phyloP scores from a whole-genome alignment of 2,113 vertebrate species.

The Oxyura jamaicensis region DNA sequence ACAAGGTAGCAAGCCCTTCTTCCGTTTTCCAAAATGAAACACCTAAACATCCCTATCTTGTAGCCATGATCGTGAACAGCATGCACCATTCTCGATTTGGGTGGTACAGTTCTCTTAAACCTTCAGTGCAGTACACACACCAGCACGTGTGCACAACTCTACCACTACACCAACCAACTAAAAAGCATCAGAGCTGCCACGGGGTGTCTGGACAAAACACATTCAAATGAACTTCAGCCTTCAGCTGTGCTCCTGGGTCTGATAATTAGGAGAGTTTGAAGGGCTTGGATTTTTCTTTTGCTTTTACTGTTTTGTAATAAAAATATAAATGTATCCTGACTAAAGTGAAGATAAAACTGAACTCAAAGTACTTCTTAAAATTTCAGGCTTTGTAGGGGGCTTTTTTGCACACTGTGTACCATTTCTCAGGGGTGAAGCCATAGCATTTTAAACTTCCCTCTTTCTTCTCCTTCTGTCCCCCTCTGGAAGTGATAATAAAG shows the following conservation, averaged over 20 bases:
- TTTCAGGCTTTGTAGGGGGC: neutral
- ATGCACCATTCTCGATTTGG: neutral
- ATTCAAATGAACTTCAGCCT: neutral
- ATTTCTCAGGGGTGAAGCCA: neutral
- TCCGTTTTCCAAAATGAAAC: neutral
- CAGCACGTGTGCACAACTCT: neutral
- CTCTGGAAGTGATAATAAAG: neutral
- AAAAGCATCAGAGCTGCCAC: neutral
- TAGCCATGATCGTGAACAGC: neutral
- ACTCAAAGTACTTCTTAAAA: neutral
- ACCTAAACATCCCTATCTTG: neutral
- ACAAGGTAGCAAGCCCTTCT: neutral
- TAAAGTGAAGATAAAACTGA: neutral
- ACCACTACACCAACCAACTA: neutral
- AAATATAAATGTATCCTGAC: neutral
- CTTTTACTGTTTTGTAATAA: neutral
- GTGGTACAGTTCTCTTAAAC: neutral
- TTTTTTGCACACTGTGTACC: neutral
- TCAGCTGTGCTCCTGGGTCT: neutral
- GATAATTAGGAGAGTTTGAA: neutral
- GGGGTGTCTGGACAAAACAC: neutral
- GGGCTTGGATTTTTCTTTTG: neutral
- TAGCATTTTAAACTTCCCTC: neutral
- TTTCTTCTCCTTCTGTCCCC: neutral
- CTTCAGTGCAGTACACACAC: accelerated